phyloP scores from a whole-genome alignment of 1,140 invertebrate genomes.

The Philopotamus ludificatus region DNA sequence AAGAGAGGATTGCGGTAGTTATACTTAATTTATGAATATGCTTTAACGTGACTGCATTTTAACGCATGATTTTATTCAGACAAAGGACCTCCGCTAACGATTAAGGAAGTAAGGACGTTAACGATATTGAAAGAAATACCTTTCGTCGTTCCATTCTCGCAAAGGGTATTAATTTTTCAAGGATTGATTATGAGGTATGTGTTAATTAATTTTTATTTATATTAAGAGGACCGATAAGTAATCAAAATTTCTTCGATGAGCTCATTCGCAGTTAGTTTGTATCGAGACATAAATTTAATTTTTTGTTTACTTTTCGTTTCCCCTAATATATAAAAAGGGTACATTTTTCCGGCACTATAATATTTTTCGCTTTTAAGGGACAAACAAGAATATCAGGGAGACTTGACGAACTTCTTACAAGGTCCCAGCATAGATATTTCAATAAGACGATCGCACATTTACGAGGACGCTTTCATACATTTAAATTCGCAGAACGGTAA shows the following conservation, averaged over 20 bases:
- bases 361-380: slow-evolving; percentile 59
- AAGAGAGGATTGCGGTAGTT: slow-evolving; percentile 35
- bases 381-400: slow-evolving; percentile 71
- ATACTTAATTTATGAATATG: not conserved
- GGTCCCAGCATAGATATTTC: slow-evolving; percentile 76
- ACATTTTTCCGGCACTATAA: no score
- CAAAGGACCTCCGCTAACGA: slow-evolving; percentile 79
- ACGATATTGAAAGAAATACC: slow-evolving; percentile 89
- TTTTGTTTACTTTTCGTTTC: not conserved
- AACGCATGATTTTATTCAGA: slow-evolving; percentile 49
- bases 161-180: slow-evolving; percentile 84
- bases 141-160: slow-evolving; percentile 88
- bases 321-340: no score
- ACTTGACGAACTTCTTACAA: slow-evolving; percentile 70
- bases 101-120: slow-evolving; percentile 82
- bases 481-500: slow-evolving; percentile 84
- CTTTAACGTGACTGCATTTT: not conserved
- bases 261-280: no score
- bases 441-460: slow-evolving; percentile 87
- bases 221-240: not conserved
- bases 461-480: slow-evolving; percentile 97
- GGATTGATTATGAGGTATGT: slow-evolving; percentile 62
- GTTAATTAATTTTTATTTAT: slow-evolving; percentile 16
- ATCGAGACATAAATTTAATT: not conserved
- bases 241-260: no score